Evolutionary conservation across 2,888 invertebrate species (phyloP).

Genomic region (Philopedon plagiatum): DNA sequence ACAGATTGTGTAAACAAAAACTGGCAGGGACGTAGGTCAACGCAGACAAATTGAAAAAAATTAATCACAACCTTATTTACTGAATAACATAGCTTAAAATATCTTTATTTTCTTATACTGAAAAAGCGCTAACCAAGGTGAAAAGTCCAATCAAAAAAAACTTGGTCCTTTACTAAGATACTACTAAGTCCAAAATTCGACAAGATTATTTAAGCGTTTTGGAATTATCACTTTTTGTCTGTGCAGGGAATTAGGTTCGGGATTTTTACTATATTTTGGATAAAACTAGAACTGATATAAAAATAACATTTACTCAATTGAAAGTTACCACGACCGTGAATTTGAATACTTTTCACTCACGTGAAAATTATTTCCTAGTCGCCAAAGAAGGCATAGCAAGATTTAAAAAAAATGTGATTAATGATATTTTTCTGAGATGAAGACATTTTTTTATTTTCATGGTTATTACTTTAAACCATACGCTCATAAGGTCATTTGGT

Average conservation of each 20-base stretch:
- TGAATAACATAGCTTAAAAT: conserved; percentile 6
- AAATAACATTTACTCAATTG: no score
- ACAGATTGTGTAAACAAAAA: no score
- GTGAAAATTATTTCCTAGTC: no score
- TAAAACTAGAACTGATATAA: background rate
- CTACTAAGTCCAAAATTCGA: conserved; percentile 34
- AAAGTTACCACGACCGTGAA: no score
- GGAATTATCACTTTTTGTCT: conserved; percentile 36
- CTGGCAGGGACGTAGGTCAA: no score
- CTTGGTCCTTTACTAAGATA: conserved; percentile 33
- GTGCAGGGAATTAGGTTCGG: conserved; percentile 18
- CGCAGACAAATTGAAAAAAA: background rate
- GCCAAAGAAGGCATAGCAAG: no score
- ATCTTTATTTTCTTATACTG: background rate
- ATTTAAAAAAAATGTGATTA: no score
- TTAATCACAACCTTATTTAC: conserved; percentile 3
- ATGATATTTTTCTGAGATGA: no score
- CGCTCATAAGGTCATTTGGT: no score
- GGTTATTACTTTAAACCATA: no score
- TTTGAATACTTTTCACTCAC: no score
- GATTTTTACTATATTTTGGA: conserved; percentile 1
- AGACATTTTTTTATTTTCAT: no score
- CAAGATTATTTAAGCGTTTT: conserved; percentile 40
- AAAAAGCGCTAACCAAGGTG: background rate
- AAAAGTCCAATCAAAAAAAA: conserved; percentile 23